Base-by-base conservation (phyloP, 2,797 vertebrate species). In the Hafferia zeledoni region DNA sequence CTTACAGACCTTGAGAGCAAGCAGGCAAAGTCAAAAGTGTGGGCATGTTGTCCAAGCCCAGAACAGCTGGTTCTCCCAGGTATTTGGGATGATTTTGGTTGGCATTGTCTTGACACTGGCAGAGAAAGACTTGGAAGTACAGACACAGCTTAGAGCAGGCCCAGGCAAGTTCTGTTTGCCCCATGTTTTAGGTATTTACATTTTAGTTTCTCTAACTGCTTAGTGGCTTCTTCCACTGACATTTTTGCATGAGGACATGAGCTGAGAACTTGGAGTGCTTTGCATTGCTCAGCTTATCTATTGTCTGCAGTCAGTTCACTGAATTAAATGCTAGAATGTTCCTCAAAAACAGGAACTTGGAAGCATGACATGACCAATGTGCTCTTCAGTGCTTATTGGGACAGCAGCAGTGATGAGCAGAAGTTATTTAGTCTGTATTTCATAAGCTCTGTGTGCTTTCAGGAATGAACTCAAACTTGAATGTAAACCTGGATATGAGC, bases 401-500 rank as follows among this genome's bases (percentile, higher is more conserved):
- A 17, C 93, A 83, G 9, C 57, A 50, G 23, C 10, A 27, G 39
- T 49, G 27, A 16, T 24, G 67, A 77, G 25, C 30, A 35, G 44
- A 53, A 41, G 28, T 25, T 4, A 1, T 70, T 1, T 24, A 2
- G 31, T 22, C 9, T 63, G 44, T 91, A 6, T 89, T 61, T 95
- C 67, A 93, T 22, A 17, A 82, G n/a, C 57, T 75, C 9, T 60
- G 3, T 95, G 2, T 92, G 25, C 70, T 88, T 90, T 52, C 90
- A 99, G 99, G 99, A 98, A 98, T 99, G 98, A 99, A 98, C 97
- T 98, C 99, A 98, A 99, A 99, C 98, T 98, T 99, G 99, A 99
- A 99, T 99, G 99, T 99, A 99, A 98, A 98, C 98, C 98, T 99
- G 98, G 99, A 99, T 95, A 98, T 99, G 98, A 98, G 97, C 97